These are phyloP conservation scores for Anadara kagoshimensis DNA, from an alignment of 1,140 invertebrate species.

Conservation along the genomic window DNA sequence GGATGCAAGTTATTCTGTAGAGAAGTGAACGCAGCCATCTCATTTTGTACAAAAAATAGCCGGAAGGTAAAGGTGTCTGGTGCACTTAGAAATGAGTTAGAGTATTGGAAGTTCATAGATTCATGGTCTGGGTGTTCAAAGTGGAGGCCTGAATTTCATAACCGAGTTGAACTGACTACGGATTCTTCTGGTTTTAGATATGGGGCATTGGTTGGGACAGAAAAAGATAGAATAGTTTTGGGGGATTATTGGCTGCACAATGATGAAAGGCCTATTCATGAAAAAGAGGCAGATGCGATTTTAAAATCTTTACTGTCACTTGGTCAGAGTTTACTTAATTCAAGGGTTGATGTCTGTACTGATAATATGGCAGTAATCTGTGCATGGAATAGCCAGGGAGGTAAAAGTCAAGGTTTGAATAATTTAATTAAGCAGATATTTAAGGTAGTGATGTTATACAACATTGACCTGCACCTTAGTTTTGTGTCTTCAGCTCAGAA, in stretches of 20 bases:
- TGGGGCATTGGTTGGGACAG: neutral
- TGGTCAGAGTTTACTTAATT: slow-evolving; percentile 2
- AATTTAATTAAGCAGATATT: slow-evolving; percentile 27
- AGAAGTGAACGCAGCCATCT: slow-evolving; percentile 15
- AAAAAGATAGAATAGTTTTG: neutral
- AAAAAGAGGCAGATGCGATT: slow-evolving; percentile 38
- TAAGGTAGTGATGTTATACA: slow-evolving; percentile 7
- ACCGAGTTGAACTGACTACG: slow-evolving; percentile 4
- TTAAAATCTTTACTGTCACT: slow-evolving; percentile 24
- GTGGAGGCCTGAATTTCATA: slow-evolving; percentile 31
- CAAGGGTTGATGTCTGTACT: slow-evolving; percentile 29
- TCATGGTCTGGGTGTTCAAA: slow-evolving; percentile 18
- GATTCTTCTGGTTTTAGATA: slow-evolving; percentile 14
- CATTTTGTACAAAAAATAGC: slow-evolving; percentile 16
- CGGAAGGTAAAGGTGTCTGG: neutral
- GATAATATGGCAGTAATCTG: slow-evolving; percentile 33
- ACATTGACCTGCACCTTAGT: slow-evolving; percentile 25
- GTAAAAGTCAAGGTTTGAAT: slow-evolving; percentile 14
- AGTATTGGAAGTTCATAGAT: slow-evolving; percentile 26
- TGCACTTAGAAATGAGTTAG: slow-evolving; percentile 9
- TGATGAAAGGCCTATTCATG: slow-evolving; percentile 18
- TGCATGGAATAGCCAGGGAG: slow-evolving; percentile 27
- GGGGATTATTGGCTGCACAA: slow-evolving; percentile 13
- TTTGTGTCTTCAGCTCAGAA: slow-evolving; percentile 15
- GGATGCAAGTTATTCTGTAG: slow-evolving; percentile 9